Percentiles rank a stretch among this genome's conserved stretches.
phyloP scores from a whole-genome alignment of 1,140 invertebrate species.

The Trachelipus rathkii region DNA sequence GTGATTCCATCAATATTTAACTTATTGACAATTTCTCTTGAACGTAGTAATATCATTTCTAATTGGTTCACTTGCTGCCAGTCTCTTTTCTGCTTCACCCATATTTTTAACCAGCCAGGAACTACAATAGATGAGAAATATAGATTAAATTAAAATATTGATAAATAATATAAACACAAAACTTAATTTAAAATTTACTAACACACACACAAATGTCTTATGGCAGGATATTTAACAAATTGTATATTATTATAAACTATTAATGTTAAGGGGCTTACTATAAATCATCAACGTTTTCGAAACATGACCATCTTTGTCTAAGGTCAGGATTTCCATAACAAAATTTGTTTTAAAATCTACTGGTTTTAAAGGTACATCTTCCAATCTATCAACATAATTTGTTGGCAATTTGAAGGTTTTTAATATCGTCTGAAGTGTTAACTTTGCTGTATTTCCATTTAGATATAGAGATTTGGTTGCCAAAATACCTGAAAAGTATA shows the following conservation, averaged over 20 bases:
- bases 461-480: slow-evolving; percentile 21
- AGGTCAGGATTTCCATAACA: slow-evolving; percentile 21
- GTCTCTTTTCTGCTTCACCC: slow-evolving; percentile 58
- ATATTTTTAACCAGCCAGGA: slow-evolving; percentile 65
- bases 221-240: too few relatives aligned
- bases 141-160: neutral
- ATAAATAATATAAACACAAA: neutral
- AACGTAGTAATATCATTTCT: slow-evolving; percentile 62
- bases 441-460: slow-evolving; percentile 53
- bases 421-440: slow-evolving; percentile 71
- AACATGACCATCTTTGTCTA: slow-evolving; percentile 20
- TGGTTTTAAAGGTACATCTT: slow-evolving; percentile 29
- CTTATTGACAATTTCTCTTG: slow-evolving; percentile 56
- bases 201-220: neutral
- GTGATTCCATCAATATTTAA: slow-evolving; percentile 60
- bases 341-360: slow-evolving; percentile 35
- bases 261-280: slow-evolving; percentile 46
- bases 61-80: slow-evolving; percentile 60
- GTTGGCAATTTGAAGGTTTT: slow-evolving; percentile 76
- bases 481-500: slow-evolving; percentile 20
- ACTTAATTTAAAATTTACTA: neutral
- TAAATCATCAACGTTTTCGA: slow-evolving; percentile 23
- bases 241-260: slow-evolving; percentile 36
- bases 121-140: slow-evolving; percentile 31
- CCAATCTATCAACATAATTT: slow-evolving; percentile 68